phyloP scores from a whole-genome alignment of 2,797 vertebrate species.

The Malacoraja senta region DNA sequence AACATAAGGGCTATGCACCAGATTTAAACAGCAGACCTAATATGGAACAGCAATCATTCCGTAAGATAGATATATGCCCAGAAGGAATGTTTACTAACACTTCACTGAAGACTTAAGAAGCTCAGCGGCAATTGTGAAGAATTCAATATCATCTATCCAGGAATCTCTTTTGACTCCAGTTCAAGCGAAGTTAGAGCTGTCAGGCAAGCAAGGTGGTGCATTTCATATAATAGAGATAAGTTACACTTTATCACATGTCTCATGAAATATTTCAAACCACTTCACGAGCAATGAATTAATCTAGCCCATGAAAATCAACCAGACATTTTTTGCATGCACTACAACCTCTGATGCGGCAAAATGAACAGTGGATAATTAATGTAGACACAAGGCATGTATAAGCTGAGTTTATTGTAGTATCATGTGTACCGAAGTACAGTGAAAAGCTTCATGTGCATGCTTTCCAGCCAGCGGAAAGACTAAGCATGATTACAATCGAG shows the following conservation, averaged over 20 bases:
- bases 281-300: too few species aligned
- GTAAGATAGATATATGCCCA: background rate
- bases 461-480: too few species aligned
- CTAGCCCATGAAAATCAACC: background rate
- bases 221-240: background rate
- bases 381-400: too few species aligned
- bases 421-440: too few species aligned
- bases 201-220: background rate
- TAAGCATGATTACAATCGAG: too few species aligned
- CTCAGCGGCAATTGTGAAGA: background rate
- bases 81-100: background rate
- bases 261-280: background rate
- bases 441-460: too few species aligned
- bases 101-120: constrained; percentile 9
- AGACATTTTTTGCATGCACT: background rate
- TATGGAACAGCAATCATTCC: background rate
- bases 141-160: background rate
- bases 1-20: background rate
- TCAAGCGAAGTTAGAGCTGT: background rate
- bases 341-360: background rate
- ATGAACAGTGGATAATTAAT: background rate
- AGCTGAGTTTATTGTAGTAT: background rate
- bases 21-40: background rate
- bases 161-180: background rate
- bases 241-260: background rate